A percentile compares a stretch with the other conserved stretches of the same genome.
These are phyloP conservation scores for Oegoconia quadripuncta DNA, from an alignment of 2,888 invertebrate species.

Conservation along the genomic window DNA sequence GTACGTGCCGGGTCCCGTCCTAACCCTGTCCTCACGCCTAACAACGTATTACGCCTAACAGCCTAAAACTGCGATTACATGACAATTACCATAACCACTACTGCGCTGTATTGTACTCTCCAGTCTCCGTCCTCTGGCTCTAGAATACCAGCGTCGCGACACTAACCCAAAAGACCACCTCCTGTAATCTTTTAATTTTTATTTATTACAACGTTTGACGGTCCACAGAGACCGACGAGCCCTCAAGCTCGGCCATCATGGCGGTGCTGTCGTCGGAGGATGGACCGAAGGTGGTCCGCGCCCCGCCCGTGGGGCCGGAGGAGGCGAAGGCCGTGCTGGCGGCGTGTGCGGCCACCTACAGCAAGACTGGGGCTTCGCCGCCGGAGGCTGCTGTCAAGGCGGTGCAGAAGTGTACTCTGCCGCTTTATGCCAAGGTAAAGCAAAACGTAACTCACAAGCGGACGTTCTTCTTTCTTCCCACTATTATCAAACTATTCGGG, in stretches of 20 bases:
- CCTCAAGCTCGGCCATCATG: constrained; percentile 71
- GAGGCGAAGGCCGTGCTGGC: constrained; percentile 61
- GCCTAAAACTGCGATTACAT: neutral
- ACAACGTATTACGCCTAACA: too few species aligned
- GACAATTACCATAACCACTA: neutral
- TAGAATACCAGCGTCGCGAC: neutral
- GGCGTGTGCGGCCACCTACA: constrained; percentile 64
- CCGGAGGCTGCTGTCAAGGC: constrained; percentile 81
- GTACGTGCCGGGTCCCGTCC: constrained; percentile 39
- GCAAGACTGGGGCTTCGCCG: constrained; percentile 75
- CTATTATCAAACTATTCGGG: too few species aligned
- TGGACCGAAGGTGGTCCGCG: constrained; percentile 62
- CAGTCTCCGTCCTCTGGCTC: neutral
- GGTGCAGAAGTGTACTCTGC: constrained; percentile 82
- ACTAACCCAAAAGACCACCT: neutral
- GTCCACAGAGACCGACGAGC: constrained; percentile 59
- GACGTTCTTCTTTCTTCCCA: too few species aligned
- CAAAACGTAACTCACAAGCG: neutral
- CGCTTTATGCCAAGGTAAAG: constrained; percentile 84
- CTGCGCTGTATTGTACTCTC: neutral
- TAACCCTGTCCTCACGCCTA: too few species aligned
- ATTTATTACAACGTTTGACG: too few species aligned
- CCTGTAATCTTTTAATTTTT: neutral
- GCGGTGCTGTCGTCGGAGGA: constrained; percentile 71
- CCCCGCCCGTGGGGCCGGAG: constrained; percentile 62